Evolutionary conservation across 2,888 invertebrate genomes (phyloP).

Genomic region (Oscheius sp.): DNA sequence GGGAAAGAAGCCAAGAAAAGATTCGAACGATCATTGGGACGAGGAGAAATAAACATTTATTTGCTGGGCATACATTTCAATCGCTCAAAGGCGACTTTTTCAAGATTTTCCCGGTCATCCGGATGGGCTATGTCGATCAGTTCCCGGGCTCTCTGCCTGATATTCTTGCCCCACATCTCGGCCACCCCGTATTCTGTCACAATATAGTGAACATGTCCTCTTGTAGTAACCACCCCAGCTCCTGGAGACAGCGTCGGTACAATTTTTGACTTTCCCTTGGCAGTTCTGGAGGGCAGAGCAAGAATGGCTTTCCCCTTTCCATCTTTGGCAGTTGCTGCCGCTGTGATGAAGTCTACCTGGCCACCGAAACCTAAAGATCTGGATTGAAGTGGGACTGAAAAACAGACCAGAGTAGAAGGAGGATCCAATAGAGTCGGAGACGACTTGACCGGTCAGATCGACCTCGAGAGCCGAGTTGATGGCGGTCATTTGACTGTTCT

Average conservation of each 20-base stretch:
- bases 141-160: constrained; percentile 89
- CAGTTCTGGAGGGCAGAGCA: constrained; percentile 86
- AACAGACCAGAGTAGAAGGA: constrained; percentile 79
- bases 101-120: constrained; percentile 84
- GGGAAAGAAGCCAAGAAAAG: no score
- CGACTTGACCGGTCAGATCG: constrained; percentile 92
- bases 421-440: constrained; percentile 90
- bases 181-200: constrained; percentile 95
- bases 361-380: constrained; percentile 84
- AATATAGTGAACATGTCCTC: constrained; percentile 91
- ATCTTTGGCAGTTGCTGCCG: constrained; percentile 86
- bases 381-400: no score
- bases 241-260: constrained; percentile 82
- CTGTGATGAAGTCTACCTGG: constrained; percentile 92
- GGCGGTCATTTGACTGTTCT: constrained; percentile 82
- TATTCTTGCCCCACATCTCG: constrained; percentile 86
- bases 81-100: constrained; percentile 86
- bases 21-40: no score
- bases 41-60: background rate
- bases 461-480: constrained; percentile 96
- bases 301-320: constrained; percentile 87
- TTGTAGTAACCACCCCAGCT: constrained; percentile 89
- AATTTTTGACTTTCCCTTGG: constrained; percentile 86
- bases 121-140: constrained; percentile 89
- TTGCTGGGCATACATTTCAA: constrained; percentile 71